A percentile compares a stretch with the other conserved stretches of the same genome.
Conservation (phyloP, 2,113 vertebrate genomes). For the Phyllostomus hastatus region DNA sequence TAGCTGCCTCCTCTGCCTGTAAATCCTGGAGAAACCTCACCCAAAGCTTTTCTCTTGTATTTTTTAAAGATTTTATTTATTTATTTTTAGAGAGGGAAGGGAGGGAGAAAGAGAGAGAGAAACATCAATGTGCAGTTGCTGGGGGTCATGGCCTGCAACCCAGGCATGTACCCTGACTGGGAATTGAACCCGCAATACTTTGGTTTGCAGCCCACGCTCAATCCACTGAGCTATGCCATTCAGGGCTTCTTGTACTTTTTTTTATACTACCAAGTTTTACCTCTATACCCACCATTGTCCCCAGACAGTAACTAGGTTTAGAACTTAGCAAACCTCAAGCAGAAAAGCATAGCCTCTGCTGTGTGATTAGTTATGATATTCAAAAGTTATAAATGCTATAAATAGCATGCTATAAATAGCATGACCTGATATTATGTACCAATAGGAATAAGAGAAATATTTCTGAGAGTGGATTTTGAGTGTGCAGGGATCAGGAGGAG, state of each 20-base stretch:
- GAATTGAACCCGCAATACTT: too few species aligned
- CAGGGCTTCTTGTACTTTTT: not conserved
- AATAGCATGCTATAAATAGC: too few species aligned
- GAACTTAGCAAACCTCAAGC: not conserved
- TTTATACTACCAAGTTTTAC: not conserved
- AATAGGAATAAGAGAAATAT: not conserved
- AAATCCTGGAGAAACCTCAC: not conserved
- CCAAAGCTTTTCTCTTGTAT: not conserved
- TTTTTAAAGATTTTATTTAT: too few species aligned
- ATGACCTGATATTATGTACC: not conserved
- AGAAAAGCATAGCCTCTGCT: not conserved
- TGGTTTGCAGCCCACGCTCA: too few species aligned
- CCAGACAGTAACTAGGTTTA: not conserved
- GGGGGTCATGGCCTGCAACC: too few species aligned
- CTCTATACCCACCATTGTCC: accelerated
- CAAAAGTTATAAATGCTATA: not conserved
- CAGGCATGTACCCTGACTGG: too few species aligned
- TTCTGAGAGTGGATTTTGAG: not conserved
- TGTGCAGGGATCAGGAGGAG: not conserved
- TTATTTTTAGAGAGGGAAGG: too few species aligned
- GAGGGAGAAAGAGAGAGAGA: too few species aligned
- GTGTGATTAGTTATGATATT: not conserved
- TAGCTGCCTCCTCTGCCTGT: not conserved
- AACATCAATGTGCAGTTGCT: too few species aligned
- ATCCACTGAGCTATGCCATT: too few species aligned